phyloP scores from a whole-genome alignment of 2,888 invertebrate genomes.

The Abrostola tripartita region DNA sequence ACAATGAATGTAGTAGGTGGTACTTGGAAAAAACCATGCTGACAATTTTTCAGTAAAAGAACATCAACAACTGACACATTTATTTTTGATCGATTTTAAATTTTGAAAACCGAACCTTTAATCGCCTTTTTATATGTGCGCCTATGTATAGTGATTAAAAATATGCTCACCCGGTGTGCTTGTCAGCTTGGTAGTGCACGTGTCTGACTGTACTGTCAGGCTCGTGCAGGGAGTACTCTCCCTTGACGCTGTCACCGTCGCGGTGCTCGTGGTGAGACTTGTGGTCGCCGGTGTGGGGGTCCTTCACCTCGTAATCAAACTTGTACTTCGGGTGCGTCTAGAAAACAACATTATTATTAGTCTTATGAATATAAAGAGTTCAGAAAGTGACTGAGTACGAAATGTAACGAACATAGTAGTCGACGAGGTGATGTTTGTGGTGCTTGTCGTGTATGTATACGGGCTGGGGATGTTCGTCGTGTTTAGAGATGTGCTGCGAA shows the following conservation, averaged over 20 bases:
- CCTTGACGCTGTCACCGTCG: slow-evolving; percentile 88
- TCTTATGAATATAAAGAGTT: no score
- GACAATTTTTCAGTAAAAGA: no score
- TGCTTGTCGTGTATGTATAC: slow-evolving; percentile 38
- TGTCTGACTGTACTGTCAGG: slow-evolving; percentile 68
- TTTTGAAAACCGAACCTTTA: no score
- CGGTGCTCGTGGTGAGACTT: slow-evolving; percentile 85
- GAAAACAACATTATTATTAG: neutral
- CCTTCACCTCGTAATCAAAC: slow-evolving; percentile 77
- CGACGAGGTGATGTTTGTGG: slow-evolving; percentile 38
- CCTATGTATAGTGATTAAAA: neutral
- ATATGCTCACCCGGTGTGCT: slow-evolving; percentile 59
- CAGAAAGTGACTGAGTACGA: no score
- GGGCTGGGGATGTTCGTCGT: slow-evolving; percentile 57
- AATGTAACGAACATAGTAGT: slow-evolving; percentile 32
- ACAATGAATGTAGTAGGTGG: no score
- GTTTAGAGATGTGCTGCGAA: slow-evolving; percentile 62
- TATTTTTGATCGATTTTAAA: no score
- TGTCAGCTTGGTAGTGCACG: slow-evolving; percentile 85
- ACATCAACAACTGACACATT: no score
- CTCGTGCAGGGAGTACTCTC: slow-evolving; percentile 78
- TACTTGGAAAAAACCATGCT: no score
- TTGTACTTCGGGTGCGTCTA: slow-evolving; percentile 53
- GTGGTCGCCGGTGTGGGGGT: slow-evolving; percentile 86
- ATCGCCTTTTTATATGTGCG: no score